Evolutionary conservation across 2,113 vertebrate genomes (phyloP), one percentile per base, ranked within the genome.

Genomic region (Malurus alboscapulatus): DNA sequence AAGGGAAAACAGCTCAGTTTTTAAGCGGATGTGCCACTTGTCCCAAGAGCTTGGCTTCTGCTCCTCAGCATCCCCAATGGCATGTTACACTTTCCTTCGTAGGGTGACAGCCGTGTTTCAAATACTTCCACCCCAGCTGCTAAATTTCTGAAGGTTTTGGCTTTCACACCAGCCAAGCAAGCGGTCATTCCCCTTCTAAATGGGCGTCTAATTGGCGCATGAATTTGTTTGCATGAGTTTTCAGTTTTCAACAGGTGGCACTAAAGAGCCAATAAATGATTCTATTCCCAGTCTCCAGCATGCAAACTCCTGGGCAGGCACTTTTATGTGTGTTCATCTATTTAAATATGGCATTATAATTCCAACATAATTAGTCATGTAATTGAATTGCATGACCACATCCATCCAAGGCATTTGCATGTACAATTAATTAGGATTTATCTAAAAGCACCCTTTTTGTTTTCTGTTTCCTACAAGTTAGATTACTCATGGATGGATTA

Each of bases 261-360:
- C 94, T 96, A 95, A 95, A 94, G 95, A 96, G 93, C 94, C 96
- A 96, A 95, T 72, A 95, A 95, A 96, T 96, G 30, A 86, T 92
- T 61, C 90, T 84, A 13, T 74, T 91, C 76, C 79, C 75, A 74
- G 61, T 77, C n/a, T 95, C 83, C 85, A 88, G 87, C 59, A 17
- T 48, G 40, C 51, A 92, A 81, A 94, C 76, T 95, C 79, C 93
- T 92, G 94, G 87, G 82, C 89, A 96, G 51, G 78, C 95, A 88
- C 55, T 89, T 92, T 79, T 76, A 87, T 92, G 86, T 89, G 57
- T 92, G 93, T 94, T 96, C 96, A 94, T 94, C 84, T 95, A 78
- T 96, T 95, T 95, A 96, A 96, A 96, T 93, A 92, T 95, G 92
- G 82, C 72, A 86, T 94, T 95, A 86, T 86, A 94, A 86, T 95